phyloP scores from a whole-genome alignment of 37 sponge, comb jelly and placozoan species.

The Hormiphora californensis region DNA sequence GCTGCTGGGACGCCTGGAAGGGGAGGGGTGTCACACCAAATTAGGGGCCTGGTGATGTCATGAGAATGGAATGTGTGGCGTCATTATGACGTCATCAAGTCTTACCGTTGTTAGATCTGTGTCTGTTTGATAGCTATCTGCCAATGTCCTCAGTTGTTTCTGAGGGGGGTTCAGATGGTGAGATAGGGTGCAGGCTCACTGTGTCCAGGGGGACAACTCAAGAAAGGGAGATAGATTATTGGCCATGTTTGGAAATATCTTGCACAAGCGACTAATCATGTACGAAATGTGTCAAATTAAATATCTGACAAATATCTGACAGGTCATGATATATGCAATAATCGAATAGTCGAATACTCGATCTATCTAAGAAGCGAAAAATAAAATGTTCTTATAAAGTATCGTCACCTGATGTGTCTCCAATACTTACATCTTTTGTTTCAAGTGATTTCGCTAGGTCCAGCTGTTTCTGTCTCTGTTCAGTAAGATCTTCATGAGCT shows the following conservation, averaged over 20 bases:
- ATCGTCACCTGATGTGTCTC: too few species aligned
- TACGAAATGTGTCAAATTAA: too few species aligned
- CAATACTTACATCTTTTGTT: not conserved
- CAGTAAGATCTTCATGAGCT: not conserved
- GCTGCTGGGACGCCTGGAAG: not conserved
- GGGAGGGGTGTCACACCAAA: too few species aligned
- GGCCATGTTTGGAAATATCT: too few species aligned
- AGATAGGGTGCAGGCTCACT: too few species aligned
- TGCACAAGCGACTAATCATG: too few species aligned
- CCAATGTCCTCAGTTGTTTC: conserved; percentile 11
- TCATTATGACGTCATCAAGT: not conserved
- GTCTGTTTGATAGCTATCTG: not conserved
- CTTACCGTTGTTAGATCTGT: not conserved
- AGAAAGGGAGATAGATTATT: too few species aligned
- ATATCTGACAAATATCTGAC: not conserved
- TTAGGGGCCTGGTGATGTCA: too few species aligned
- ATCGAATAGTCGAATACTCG: not conserved
- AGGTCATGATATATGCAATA: not conserved
- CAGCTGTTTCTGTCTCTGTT: not conserved
- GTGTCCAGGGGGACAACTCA: too few species aligned
- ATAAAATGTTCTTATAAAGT: not conserved
- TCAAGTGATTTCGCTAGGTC: not conserved
- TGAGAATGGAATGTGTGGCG: too few species aligned
- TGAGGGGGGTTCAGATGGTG: too few species aligned
- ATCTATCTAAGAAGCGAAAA: not conserved